These are phyloP conservation scores for Maconellicoccus hirsutus DNA, from an alignment of 1,140 invertebrate species.

Conservation along the genomic window DNA sequence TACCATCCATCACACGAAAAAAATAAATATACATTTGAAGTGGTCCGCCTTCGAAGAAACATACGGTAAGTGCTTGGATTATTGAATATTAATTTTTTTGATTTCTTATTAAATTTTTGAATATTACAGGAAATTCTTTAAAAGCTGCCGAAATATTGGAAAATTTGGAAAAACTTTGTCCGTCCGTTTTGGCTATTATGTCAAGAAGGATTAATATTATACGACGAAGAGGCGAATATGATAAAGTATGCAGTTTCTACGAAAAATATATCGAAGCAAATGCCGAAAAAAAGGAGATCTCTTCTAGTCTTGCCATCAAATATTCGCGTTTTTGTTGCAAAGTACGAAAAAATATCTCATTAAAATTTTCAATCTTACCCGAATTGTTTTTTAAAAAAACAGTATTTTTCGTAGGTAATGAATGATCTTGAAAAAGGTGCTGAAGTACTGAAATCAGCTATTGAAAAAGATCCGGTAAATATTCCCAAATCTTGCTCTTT, in stretches of 20 bases:
- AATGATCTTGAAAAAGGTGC: slow-evolving; percentile 53
- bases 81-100: too few species aligned
- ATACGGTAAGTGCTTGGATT: slow-evolving; percentile 40
- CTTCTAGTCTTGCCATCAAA: slow-evolving; percentile 56
- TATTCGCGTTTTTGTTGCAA: slow-evolving; percentile 80
- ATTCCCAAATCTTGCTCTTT: too few species aligned
- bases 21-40: slow-evolving; percentile 79
- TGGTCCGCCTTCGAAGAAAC: slow-evolving; percentile 95
- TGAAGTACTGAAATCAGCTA: slow-evolving; percentile 52
- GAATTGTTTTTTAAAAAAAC: slow-evolving; percentile 12
- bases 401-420: slow-evolving; percentile 34
- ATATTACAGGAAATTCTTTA: slow-evolving; percentile 47
- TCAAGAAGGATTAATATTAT: slow-evolving; percentile 76
- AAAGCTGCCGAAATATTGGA: slow-evolving; percentile 68
- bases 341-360: slow-evolving; percentile 37
- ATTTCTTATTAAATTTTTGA: too few species aligned
- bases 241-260: slow-evolving; percentile 66
- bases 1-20: slow-evolving; percentile 83
- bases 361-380: background rate
- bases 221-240: slow-evolving; percentile 59
- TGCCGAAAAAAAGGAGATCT: slow-evolving; percentile 56
- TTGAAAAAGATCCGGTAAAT: slow-evolving; percentile 44
- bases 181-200: slow-evolving; percentile 63
- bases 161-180: slow-evolving; percentile 68
- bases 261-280: slow-evolving; percentile 68